phyloP scores from a whole-genome alignment of 2,113 vertebrate species.

The Paradoxurus hermaphroditus region DNA sequence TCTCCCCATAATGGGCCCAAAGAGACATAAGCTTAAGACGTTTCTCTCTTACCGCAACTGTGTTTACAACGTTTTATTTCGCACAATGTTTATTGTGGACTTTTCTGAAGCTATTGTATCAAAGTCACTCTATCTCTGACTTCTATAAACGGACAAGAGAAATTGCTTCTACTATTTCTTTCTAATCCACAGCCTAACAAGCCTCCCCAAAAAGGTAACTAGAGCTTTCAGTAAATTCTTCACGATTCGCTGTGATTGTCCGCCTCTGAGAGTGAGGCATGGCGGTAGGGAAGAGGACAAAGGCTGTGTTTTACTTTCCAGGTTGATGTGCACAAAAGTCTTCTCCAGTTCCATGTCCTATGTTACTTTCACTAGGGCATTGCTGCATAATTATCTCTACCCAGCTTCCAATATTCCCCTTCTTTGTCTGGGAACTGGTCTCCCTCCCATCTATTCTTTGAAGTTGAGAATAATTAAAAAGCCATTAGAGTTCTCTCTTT shows the following conservation, averaged over 20 bases:
- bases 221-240: not conserved
- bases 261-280: accelerated
- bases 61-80: not conserved
- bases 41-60: not conserved
- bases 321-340: not conserved
- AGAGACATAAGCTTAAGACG: not conserved
- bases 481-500: slow-evolving; percentile 66
- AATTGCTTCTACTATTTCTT: not conserved
- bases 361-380: not conserved
- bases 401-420: not conserved
- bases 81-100: not conserved
- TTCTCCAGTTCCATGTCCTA: not conserved
- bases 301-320: accelerated
- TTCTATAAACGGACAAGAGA: not conserved
- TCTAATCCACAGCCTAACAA: not conserved
- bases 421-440: slow-evolving; percentile 54
- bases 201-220: not conserved
- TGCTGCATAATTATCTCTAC: slow-evolving; percentile 27
- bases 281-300: accelerated
- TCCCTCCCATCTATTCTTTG: slow-evolving; percentile 59
- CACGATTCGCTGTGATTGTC: accelerated
- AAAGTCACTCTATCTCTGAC: not conserved
- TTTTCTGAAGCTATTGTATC: not conserved
- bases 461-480: slow-evolving; percentile 80
- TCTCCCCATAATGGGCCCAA: too few relatives aligned